Percentiles rank a stretch among this genome's conserved stretches.
Evolutionary conservation across 2,888 invertebrate species (phyloP).

Genomic region (Galeruca laticollis): DNA sequence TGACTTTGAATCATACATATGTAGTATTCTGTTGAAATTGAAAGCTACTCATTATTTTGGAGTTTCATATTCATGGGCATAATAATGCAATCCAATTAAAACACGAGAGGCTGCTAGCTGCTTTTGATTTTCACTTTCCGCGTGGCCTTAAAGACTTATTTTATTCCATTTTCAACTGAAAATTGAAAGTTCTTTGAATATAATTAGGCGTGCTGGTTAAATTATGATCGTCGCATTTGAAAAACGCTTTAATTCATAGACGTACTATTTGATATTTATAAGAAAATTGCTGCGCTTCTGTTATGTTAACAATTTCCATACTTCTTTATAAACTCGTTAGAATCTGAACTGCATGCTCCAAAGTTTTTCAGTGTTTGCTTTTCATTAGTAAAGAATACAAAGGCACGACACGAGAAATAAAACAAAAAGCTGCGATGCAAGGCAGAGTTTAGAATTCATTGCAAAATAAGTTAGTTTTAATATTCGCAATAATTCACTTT

Average conservation of each 20-base stretch:
- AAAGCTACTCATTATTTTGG: too few relatives aligned
- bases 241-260: neutral
- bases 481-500: constrained; percentile 38
- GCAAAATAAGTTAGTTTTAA: constrained; percentile 36
- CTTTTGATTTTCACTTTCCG: too few relatives aligned
- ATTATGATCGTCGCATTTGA: too few relatives aligned
- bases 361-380: constrained; percentile 20
- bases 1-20: too few relatives aligned
- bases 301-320: neutral
- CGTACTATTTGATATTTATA: neutral
- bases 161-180: too few relatives aligned
- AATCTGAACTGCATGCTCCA: neutral
- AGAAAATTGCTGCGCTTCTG: neutral
- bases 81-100: too few relatives aligned
- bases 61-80: too few relatives aligned
- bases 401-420: neutral
- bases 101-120: too few relatives aligned
- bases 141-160: too few relatives aligned
- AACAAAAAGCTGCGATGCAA: constrained; percentile 15
- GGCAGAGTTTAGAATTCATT: constrained; percentile 23
- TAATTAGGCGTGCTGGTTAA: too few relatives aligned
- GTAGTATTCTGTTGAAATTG: too few relatives aligned
- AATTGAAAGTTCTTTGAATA: too few relatives aligned
- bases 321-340: constrained; percentile 3
- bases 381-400: constrained; percentile 19